Percentiles rank a stretch among this genome's conserved stretches.
Evolutionary conservation across 37 sponge, comb jelly and placozoan species (phyloP).

Genomic region (Bolinopsis microptera): DNA sequence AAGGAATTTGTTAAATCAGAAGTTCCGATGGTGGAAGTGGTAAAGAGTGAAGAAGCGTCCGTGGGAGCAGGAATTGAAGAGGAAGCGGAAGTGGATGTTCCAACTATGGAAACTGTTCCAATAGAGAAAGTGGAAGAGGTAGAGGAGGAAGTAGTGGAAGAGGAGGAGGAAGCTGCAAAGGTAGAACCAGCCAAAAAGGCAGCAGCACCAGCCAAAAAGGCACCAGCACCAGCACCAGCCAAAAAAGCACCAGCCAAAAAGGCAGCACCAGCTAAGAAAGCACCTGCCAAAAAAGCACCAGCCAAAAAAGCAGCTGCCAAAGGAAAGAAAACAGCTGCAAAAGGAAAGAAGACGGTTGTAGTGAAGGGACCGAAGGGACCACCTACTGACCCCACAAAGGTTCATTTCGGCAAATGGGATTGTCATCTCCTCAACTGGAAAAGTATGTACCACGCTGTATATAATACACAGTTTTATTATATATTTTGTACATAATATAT

Average conservation of each 20-base stretch:
- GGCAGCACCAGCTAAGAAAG: background rate
- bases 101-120: no score
- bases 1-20: no score
- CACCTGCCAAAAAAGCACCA: background rate
- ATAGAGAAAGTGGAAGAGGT: background rate
- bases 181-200: background rate
- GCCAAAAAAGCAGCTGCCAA: background rate
- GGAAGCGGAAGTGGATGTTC: background rate
- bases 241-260: background rate
- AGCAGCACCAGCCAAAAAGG: no score
- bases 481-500: background rate
- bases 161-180: background rate
- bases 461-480: background rate
- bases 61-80: background rate
- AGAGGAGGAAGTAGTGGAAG: background rate
- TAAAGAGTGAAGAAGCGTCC: background rate
- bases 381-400: background rate
- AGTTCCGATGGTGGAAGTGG: no score
- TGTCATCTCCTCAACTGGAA: slow-evolving; percentile 19
- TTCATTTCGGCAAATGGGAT: background rate
- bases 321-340: background rate
- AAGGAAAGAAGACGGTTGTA: background rate
- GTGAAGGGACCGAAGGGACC: background rate
- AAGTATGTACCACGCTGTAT: background rate
- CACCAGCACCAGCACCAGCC: background rate